phyloP scores from a whole-genome alignment of 2,797 vertebrate species.

The Rhynchonycteris naso region DNA sequence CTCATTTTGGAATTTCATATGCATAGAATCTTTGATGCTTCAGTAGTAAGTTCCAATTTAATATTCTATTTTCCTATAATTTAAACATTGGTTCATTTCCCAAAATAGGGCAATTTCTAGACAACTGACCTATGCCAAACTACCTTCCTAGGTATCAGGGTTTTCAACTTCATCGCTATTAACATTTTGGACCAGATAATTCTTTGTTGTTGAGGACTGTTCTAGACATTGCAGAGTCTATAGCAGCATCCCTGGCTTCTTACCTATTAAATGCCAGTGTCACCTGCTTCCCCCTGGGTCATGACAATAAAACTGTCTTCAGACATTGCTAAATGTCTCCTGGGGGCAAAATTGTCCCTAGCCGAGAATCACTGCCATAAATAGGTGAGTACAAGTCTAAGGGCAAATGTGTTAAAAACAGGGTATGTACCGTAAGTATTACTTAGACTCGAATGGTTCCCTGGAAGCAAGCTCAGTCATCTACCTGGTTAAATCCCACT shows the following conservation, averaged over 20 bases:
- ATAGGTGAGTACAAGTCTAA: not conserved
- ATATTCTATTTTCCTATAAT: not conserved
- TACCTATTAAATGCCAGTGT: not conserved
- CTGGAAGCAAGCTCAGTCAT: not conserved
- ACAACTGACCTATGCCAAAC: not conserved
- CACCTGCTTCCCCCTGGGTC: not conserved
- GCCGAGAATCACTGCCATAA: not conserved
- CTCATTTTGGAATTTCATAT: conserved; percentile 2
- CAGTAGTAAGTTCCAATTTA: not conserved
- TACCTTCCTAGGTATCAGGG: not conserved
- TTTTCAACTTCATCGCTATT: not conserved
- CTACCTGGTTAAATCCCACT: not conserved
- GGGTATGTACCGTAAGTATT: not conserved
- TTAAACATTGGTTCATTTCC: conserved; percentile 5
- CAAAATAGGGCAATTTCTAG: not conserved
- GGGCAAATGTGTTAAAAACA: not conserved
- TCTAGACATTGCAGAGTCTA: not conserved
- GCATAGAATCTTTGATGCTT: not conserved
- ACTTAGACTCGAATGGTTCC: not conserved
- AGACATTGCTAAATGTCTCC: not conserved
- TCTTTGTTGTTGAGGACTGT: not conserved
- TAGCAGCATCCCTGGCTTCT: not conserved
- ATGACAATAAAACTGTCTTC: not conserved
- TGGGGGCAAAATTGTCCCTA: not conserved
- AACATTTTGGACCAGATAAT: not conserved